These are phyloP conservation scores for Potorous gilbertii DNA, from an alignment of 2,797 vertebrate species.

Conservation along the genomic window DNA sequence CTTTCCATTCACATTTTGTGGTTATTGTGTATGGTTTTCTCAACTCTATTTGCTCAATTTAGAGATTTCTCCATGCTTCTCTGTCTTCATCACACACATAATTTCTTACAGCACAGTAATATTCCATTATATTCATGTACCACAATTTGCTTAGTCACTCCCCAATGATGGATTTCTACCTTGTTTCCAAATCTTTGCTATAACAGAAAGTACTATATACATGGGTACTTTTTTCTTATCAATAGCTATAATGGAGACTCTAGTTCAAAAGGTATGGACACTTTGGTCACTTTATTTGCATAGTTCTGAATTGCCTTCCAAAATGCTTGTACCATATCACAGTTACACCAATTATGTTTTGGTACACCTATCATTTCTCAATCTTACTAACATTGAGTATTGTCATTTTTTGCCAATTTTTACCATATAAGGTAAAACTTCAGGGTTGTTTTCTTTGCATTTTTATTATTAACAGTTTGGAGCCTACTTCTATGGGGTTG, in stretches of 20 bases:
- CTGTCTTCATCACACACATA: background rate
- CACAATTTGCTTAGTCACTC: background rate
- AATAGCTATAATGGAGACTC: background rate
- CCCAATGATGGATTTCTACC: no score
- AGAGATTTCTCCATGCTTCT: background rate
- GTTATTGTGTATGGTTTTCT: no score
- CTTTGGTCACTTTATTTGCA: background rate
- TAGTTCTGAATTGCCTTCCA: no score
- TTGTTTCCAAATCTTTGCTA: no score
- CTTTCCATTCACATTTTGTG: no score
- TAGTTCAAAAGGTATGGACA: background rate
- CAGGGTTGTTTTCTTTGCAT: background rate
- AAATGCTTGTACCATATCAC: no score
- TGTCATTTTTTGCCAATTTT: background rate
- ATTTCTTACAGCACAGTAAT: background rate
- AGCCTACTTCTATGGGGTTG: no score
- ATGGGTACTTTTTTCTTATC: background rate
- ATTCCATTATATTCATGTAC: background rate
- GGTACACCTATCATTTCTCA: background rate
- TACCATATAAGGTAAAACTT: background rate
- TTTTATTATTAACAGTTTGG: background rate
- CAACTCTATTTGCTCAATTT: no score
- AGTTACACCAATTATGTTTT: no score
- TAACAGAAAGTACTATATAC: background rate
- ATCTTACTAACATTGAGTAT: background rate